Evolutionary conservation across 2,797 vertebrate genomes (phyloP), one percentile per base, ranked within the genome.

Genomic region (Jordanella pulchra): DNA sequence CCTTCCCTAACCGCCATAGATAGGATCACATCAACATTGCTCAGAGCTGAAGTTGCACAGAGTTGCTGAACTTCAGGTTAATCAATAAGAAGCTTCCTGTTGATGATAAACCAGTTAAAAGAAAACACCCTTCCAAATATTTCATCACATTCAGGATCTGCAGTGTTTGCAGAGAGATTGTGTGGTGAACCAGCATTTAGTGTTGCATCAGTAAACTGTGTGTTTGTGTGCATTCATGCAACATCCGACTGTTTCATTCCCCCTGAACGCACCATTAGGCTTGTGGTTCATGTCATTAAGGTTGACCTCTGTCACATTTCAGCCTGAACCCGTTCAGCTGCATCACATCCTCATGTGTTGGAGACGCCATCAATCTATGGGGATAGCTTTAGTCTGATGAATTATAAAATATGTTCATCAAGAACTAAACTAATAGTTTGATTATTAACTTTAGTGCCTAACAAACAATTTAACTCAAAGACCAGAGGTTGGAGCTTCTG

Each of bases 191-290:
- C 71, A 72, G 73, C 66, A 73, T 23, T 18, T 13, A 25, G 7
- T 76, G 73, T 66, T 77, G 76, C 67, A 7, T 71, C 55, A 69
- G 35, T 76, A 78, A 86, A 84, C 78, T 35, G 39, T 73, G 35
- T 72, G 28, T 63, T 44, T 69, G 70, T 23, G 14, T 73, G 73
- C 27, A 12, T 65, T 64, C 1, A 3, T 72, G 73, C 69, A 73
- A 42, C 25, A 25, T 73, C 65, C 39, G 23, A 53, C 39, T 73
- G 53, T 18, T 55, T 69, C 18, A 1, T 63, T 78, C 12, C 44
- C 23, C 67, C 12, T 73, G 17, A 77, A 79, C 10, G 68, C 70
- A 77, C 48, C 76, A 18, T 67, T 55, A 64, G 61, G 47, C 50
- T 30, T 60, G 39, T 28, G 56, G 18, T 7, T 25, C 51, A 13